Evolutionary conservation across 92 coral and sea anemone species (phyloP), one percentile per base, ranked within the genome.

Genomic region (Muricea muricata): DNA sequence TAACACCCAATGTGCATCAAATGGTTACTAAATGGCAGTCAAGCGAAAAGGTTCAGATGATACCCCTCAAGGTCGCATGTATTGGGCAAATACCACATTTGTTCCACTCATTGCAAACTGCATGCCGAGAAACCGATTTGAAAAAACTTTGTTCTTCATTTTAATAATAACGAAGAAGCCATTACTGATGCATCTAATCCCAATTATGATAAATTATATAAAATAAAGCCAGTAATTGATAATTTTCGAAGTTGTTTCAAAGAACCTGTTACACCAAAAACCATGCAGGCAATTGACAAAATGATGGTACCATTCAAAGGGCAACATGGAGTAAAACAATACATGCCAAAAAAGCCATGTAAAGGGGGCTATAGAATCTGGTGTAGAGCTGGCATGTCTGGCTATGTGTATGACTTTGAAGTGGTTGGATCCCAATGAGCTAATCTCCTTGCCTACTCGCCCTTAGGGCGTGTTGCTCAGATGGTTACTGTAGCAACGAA

Each of bases 261-360:
- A 75, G 63, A 37, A n/a, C 10, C 34, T 12, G 81, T 56, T 35
- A 48, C 57, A 21, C 18, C 63, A 75, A 68, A 75, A 30, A 56
- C 63, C 30, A 45, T 48, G 30, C 57, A 45, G 42, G 24, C 28
- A 18, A 75, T 75, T 40, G 81, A 75, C 48, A 32, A 75, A 56
- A 48, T 45, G 81, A 75, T 75, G 63, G 35, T 75, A 18, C 81
- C 81, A 45, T 75, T 75, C 81, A 75, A 75, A 37, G 81, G 81
- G 9, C 25, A 68, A 13, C 81, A 75, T 75, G 29, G 81, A n/a
- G 57, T 37, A 0, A 75, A 75, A 47, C 63, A 45, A 31, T 75
- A 75, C 63, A 75, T 75, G 81, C 57, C 63, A 56, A 75, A 75
- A 25, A 75, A 75, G 63, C 81, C 81, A 75, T 21, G 34, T 45